phyloP scores from a whole-genome alignment of 2,113 vertebrate species.

The Pimephales promelas region DNA sequence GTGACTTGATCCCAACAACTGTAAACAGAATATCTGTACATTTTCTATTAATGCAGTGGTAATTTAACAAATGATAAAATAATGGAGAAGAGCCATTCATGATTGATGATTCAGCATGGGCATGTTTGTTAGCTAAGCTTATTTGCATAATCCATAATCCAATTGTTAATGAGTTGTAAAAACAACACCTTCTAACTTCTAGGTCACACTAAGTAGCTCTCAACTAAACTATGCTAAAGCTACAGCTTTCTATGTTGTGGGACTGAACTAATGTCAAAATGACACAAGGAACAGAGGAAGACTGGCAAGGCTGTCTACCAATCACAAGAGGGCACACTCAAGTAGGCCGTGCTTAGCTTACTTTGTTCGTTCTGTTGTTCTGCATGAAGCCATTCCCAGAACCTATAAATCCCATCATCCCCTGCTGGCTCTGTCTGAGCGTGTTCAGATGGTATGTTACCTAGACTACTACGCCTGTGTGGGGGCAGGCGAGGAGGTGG shows the following conservation, averaged over 20 bases:
- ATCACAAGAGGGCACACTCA: conserved; percentile 53
- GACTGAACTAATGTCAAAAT: background rate
- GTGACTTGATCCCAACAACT: no score
- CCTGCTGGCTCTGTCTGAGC: conserved; percentile 57
- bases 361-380: conserved; percentile 70
- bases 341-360: conserved; percentile 70
- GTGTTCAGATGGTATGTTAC: conserved; percentile 76
- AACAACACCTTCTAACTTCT: conserved; percentile 9
- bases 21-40: background rate
- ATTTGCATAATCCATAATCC: background rate
- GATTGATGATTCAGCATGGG: no score
- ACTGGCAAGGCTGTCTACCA: conserved; percentile 61
- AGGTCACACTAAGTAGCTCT: background rate
- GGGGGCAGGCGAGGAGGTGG: conserved; percentile 93
- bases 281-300: background rate
- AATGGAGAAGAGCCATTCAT: no score
- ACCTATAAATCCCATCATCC: conserved; percentile 73
- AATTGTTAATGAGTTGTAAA: background rate
- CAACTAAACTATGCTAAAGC: background rate
- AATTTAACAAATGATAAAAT: background rate
- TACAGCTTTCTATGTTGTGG: background rate
- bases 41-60: background rate
- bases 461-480: conserved; percentile 87
- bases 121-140: background rate
- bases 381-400: conserved; percentile 79